Base-by-base conservation (phyloP, 2,797 vertebrate species). In the Ctenochaetus hawaiiensis region DNA sequence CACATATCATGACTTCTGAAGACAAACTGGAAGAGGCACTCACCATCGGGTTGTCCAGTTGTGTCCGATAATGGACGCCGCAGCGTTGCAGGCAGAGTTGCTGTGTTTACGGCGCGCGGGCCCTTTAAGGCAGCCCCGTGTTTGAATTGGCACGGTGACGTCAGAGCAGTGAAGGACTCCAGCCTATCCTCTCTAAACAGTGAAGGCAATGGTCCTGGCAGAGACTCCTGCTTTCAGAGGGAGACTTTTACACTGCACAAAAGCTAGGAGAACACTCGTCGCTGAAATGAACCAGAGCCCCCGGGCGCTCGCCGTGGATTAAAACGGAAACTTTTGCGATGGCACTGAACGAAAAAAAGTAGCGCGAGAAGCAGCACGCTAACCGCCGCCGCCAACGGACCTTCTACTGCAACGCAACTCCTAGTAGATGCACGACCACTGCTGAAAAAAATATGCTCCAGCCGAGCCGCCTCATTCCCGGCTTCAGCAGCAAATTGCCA, bases 81-180 rank as follows among this genome's bases (percentile, higher is more conserved):
- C 0, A 60, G 0, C 10, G 17, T 30, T 5, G 6, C 20, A 12
- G 30, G 12, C 23, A 43, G 48, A 0, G 52, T 63, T 0, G 67
- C 10, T 1, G 74, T 80, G 73, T 86, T 87, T 80, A 76, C 45
- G 23, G 83, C 54, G 78, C 86, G 81, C 94, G 92, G 93, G 93
- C 95, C 94, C 94, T 96, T 97, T 96, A 97, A 97, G 94, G 93
- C 76, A 91, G 71, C 77, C 60, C 73, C 90, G 89, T 70, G 89
- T 93, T 94, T 88, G 91, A 89, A 91, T 93, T 93, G 88, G 94
- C 89, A 71, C 63, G 8, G 85, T 96, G 96, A 96, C 96, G 96
- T 96, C 95, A 96, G 86, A 78, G 71, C 92, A 74, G 91, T 53
- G 89, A 57, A 88, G 92, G 81, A 77, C 90, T 93, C 84, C 84